Evolutionary conservation across 1,140 invertebrate genomes (phyloP), one percentile per base, ranked within the genome.

Genomic region (Drosophila kanapiae): DNA sequence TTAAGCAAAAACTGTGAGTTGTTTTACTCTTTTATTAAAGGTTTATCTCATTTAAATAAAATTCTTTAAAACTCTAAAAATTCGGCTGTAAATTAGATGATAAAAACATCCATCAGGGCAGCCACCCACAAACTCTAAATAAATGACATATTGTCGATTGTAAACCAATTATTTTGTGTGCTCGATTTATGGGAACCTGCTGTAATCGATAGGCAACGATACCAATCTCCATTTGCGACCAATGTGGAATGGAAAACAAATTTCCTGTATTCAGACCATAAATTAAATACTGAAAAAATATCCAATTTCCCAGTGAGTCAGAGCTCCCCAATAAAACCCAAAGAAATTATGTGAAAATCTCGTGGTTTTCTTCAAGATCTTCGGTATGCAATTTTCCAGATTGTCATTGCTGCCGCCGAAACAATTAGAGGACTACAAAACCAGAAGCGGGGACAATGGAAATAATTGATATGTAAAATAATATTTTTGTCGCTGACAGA

Each of bases 381-480:
- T 37, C 47, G 38, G 69, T 49, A 63, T 82, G 79, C 63, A 80
- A 80, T 88, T 87, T 87, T 77, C 62, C 51, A 72, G 53, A 61
- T 64, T 82, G 79, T 61, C 69, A 69, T 70, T 70, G 67, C n/a
- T 29, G 8, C 7, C 7, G 29, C 2, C 27, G 9, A 31, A 31
- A 69, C 35, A 65, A 68, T 49, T 4, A 27, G 2, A 53, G 38
- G 37, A 40, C 13, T 69, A 75, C 23, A 47, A 33, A 38, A 45
- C 11, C 37, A 49, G 42, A 71, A 40, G 33, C 14, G 13, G 14
- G 65, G 63, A 91, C 83, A 91, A 91, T 80, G 68, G 68, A 45
- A 75, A 82, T 91, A 91, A 91, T 88, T 91, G 88, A 91, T 91
- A 91, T 91, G 88, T 91, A 91, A 91, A 91, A 85, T 91, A 91